Conservation (phyloP, 2,797 vertebrate genomes). For the Oophaga sylvatica region DNA sequence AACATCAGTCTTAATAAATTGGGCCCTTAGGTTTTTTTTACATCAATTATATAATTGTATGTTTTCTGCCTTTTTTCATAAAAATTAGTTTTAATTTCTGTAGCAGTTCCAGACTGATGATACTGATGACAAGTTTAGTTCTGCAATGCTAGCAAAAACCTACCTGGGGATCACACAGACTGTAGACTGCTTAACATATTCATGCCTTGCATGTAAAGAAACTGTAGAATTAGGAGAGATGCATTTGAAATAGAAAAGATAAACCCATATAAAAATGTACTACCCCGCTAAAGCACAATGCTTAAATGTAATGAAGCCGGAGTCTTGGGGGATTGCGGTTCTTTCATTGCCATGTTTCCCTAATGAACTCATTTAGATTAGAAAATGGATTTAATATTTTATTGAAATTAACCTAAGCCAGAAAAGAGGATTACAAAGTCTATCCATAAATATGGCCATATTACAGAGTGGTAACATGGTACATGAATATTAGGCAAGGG, state of each 20-base stretch:
- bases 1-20: no score
- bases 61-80: background rate
- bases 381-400: constrained; percentile 87
- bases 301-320: constrained; percentile 81
- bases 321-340: constrained; percentile 79
- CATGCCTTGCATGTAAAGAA: constrained; percentile 80
- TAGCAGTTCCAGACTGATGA: constrained; percentile 60
- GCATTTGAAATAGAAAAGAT: constrained; percentile 81
- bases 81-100: constrained; percentile 66
- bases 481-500: constrained; percentile 80
- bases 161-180: constrained; percentile 78
- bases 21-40: background rate
- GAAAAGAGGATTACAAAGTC: constrained; percentile 83
- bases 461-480: constrained; percentile 77
- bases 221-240: constrained; percentile 81
- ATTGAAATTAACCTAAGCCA: constrained; percentile 84
- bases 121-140: constrained; percentile 78
- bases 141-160: constrained; percentile 80
- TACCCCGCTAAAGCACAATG: constrained; percentile 78
- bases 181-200: constrained; percentile 78
- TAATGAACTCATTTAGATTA: constrained; percentile 87
- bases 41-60: background rate
- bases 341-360: constrained; percentile 78
- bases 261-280: constrained; percentile 84
- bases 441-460: constrained; percentile 80